Evolutionary conservation across 2,797 vertebrate genomes (phyloP), one percentile per base, ranked within the genome.

Genomic region (Poecilia gillii): DNA sequence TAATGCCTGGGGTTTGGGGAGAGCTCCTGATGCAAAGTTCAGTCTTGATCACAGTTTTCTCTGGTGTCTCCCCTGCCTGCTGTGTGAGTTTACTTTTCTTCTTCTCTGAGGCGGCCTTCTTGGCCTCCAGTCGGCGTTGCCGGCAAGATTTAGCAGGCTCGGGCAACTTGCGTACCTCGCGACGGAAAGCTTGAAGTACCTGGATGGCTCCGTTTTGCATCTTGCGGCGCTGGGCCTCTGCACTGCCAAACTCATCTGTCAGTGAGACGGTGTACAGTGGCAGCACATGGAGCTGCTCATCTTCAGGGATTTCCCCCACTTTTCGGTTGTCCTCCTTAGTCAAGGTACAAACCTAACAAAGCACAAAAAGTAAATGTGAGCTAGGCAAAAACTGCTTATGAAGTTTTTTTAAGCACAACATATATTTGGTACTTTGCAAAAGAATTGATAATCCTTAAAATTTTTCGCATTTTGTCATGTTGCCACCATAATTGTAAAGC

Each of bases 111-210:
- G 98, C 97, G 0, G 97, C 97, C 87, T 97, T 99, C 92, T 97
- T 97, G 76, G 98, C 98, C 72, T 99, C 98, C 86, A 99, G 93
- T 64, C 98, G 96, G 74, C 98, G 95, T 90, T 99, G 98, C 81
- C 99, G 95, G 85, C 98, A 99, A 4, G 99, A 99, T 92, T 99
- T 99, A 88, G 98, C 99, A 0, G 97, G 99, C 87, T 99, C 98
- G 0, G 99, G 97, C 80, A 99, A 96, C 88, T 96, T 99, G 78
- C 99, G 96, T 71, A 99, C 98, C 93, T 98, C 97, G 0, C 99
- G 96, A 6, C 97, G 97, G 86, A 99, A 99, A 88, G 96, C 95
- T 0, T 95, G 95, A 77, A 99, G 98, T 90, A 98, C 96, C 94
- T 99, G 98, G 91, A 99, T 96, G 89, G 97, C 97, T 41, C 98